These are phyloP conservation scores for Campylorhamphus procurvoides DNA, from an alignment of 2,113 vertebrate genomes.

Conservation along the genomic window DNA sequence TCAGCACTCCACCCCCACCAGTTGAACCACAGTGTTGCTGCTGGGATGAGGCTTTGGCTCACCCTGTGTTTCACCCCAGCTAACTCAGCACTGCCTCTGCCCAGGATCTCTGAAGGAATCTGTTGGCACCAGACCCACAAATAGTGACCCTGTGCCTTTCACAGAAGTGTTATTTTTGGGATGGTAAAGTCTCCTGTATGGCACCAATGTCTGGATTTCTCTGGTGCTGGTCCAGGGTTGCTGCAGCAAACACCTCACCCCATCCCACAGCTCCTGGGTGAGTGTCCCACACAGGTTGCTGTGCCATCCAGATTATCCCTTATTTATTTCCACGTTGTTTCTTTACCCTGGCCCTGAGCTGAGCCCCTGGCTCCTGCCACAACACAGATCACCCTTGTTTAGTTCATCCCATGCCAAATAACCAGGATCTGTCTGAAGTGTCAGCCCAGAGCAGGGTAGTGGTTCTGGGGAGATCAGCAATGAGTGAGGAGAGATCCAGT, in stretches of 20 bases:
- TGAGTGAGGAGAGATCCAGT: rapidly evolving
- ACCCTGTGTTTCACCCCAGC: not conserved
- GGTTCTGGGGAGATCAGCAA: not conserved
- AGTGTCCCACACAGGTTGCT: not conserved
- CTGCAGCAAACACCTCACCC: not conserved
- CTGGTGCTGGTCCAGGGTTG: rapidly evolving
- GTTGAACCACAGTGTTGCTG: no score
- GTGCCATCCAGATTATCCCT: not conserved
- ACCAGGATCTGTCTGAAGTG: not conserved
- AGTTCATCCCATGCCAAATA: not conserved
- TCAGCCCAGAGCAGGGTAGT: not conserved
- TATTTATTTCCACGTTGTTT: not conserved
- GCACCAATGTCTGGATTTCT: not conserved
- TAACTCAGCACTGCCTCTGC: not conserved
- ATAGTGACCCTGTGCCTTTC: rapidly evolving
- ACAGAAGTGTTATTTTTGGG: not conserved
- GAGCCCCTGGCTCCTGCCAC: not conserved
- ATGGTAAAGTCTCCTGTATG: not conserved
- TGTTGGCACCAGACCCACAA: not conserved
- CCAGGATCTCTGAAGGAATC: not conserved
- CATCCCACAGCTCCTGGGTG: rapidly evolving
- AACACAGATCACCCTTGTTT: not conserved
- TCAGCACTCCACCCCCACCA: not conserved
- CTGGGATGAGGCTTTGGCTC: not conserved
- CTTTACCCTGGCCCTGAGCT: rapidly evolving